These are phyloP conservation scores for Sebastes schlegelii DNA, from an alignment of 2,113 vertebrate genomes.

Conservation along the genomic window DNA sequence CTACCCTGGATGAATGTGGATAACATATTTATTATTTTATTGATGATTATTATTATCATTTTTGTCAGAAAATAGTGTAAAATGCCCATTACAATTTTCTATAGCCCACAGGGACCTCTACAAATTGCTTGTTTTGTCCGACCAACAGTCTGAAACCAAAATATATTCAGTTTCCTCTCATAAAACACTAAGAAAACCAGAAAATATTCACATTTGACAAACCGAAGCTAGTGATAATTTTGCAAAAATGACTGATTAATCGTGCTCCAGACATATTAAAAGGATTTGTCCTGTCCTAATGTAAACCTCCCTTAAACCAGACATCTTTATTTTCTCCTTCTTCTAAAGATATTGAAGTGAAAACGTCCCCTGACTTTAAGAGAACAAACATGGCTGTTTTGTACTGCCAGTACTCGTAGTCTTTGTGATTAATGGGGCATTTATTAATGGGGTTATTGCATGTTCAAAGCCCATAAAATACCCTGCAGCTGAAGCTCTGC, in stretches of 20 bases:
- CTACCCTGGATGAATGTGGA: neutral
- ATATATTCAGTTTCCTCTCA: neutral
- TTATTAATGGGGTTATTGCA: conserved; percentile 40
- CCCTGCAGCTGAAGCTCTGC: conserved; percentile 35
- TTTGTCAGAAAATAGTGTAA: neutral
- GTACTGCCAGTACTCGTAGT: neutral
- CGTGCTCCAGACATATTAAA: neutral
- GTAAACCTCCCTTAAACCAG: neutral
- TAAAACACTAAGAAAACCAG: neutral
- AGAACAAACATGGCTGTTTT: conserved; percentile 12
- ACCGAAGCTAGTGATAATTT: neutral
- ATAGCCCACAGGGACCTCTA: neutral
- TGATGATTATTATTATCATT: neutral
- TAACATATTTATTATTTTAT: neutral
- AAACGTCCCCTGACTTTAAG: neutral
- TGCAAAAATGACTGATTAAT: neutral
- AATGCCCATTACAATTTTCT: neutral
- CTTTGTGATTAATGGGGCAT: conserved; percentile 32
- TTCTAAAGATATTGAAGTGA: neutral
- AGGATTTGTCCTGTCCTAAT: neutral
- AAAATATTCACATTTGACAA: neutral
- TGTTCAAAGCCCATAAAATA: conserved; percentile 33
- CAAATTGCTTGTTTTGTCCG: neutral
- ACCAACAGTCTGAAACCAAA: neutral
- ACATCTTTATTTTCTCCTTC: neutral